Evolutionary conservation across 2,888 invertebrate genomes (phyloP), one percentile per base, ranked within the genome.

Genomic region (Germaria angustata): DNA sequence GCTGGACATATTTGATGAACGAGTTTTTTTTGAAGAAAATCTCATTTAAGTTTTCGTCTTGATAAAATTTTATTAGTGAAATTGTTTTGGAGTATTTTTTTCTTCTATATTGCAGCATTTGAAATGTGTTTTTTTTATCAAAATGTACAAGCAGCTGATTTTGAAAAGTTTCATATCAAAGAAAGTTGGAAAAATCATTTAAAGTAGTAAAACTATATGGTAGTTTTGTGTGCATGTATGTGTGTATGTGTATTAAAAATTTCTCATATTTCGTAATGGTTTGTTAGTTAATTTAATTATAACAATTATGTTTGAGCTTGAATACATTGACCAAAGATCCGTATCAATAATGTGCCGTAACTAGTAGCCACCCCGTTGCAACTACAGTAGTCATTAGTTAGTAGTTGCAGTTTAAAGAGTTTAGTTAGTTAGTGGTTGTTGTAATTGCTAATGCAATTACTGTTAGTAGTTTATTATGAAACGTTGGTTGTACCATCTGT

Each of bases 281-380:
- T 81, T 73, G 72, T 66, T 81, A 68, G 32, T 59, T 63, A 63
- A 61, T 81, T 73, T 78, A 81, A 78, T 81, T 81, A 81, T 63
- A 73, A 73, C 39, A 68, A 81, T 72, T 55, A 63, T 63, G 72
- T 63, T 77, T 72, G 39, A 68, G 63, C 49, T 61, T 65, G 61
- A 75, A 73, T 61, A 49, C 66, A 77, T 63, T 66, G 57, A 49
- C 32, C 39, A 51, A 68, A 61, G 34, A 34, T 57, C 24, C 39
- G 17, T 28, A 75, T 49, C 55, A 59, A 68, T 75, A 49, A 49
- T 44, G 15, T 57, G 34, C 17, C 36, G 34, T 36, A 34, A 57
- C 44, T 9, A 44, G 32, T 66, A 4, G 24, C 28, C 32, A 46
- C 7, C 34, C 17, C n/a, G 32, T 57, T 22, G 55, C 44, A 46